Conservation (phyloP, 2,113 vertebrate genomes). For the Centropristis striata region DNA sequence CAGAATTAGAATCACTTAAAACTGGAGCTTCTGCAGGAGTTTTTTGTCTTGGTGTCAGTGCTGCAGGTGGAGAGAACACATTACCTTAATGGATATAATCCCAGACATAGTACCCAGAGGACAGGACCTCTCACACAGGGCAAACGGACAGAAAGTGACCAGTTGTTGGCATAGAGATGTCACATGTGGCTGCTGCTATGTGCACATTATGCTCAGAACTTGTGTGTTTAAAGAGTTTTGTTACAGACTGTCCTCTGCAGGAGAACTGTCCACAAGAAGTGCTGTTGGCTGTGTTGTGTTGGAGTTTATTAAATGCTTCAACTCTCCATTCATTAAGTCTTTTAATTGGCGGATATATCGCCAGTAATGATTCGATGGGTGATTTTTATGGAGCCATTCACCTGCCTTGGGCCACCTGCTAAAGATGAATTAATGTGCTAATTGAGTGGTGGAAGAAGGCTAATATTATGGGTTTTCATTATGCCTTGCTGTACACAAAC, state of each 20-base stretch:
- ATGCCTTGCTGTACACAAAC: conserved; percentile 39
- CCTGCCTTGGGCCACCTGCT: conserved; percentile 54
- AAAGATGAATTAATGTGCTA: conserved; percentile 60
- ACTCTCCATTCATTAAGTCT: conserved; percentile 47
- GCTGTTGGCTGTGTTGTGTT: conserved; percentile 33
- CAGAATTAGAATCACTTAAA: background rate
- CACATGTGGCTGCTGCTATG: background rate
- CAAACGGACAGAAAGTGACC: conserved; percentile 7
- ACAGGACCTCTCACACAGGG: background rate
- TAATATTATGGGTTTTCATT: conserved; percentile 46
- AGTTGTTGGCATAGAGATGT: conserved; percentile 6
- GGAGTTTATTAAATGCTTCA: conserved; percentile 50
- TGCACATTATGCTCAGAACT: conserved; percentile 6
- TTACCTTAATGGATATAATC: conserved; percentile 21
- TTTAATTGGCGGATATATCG: conserved; percentile 50
- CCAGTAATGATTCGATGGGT: conserved; percentile 28
- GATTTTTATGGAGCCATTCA: conserved; percentile 40
- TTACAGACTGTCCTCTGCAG: conserved; percentile 5
- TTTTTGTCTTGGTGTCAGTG: background rate
- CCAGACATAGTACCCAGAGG: background rate
- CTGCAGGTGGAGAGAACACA: conserved; percentile 22
- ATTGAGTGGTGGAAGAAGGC: conserved; percentile 44
- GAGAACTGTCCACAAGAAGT: background rate
- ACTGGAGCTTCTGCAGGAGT: background rate
- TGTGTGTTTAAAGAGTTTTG: conserved; percentile 26